Base-by-base conservation (phyloP, 2,797 vertebrate species). In the Enteromius afrohamiltoni region DNA sequence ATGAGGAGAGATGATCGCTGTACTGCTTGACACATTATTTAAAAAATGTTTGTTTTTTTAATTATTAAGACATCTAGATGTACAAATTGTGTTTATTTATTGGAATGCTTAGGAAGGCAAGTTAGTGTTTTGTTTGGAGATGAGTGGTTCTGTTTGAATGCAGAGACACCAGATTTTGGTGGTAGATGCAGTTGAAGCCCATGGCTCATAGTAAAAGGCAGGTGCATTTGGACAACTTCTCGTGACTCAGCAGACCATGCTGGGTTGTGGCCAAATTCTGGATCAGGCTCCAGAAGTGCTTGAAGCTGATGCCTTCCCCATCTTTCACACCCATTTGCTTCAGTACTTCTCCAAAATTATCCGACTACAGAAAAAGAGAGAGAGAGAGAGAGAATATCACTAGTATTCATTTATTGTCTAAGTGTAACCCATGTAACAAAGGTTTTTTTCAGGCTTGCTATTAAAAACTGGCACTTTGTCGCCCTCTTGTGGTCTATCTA, bases 261-360 rank as follows among this genome's bases (percentile, higher is more conserved):
- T 95, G 93, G 0, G 45, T 19, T 37, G 87, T 87, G 88, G 94
- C 93, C 90, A 94, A 1, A 1, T 85, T 85, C 92, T 95, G 94
- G 90, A 95, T 92, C 10, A 95, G 86, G 81, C 0, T 88, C 95
- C 95, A 95, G 92, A 95, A 95, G 29, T 94, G 87, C 81, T 90
- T 90, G 91, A 95, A 95, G 87, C 92, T 91, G 91, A 95, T 88
- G 69, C 93, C 93, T 80, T 95, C 94, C 1, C 93, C 94, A 0
- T 94, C 94, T 37, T 89, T 92, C 10, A 95, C 93, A 1, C 93
- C 93, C 92, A 95, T 95, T 85, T 90, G 90, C 83, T 83, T 85
- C 84, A 95, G 21, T 75, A 95, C 85, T 0, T 93, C 91, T 0
- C 88, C n/a, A 29, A 95, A 1, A 14, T 91, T 91, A 77, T 93